These are phyloP conservation scores for Magallana angulata DNA, from an alignment of 1,140 invertebrate genomes.

Conservation along the genomic window DNA sequence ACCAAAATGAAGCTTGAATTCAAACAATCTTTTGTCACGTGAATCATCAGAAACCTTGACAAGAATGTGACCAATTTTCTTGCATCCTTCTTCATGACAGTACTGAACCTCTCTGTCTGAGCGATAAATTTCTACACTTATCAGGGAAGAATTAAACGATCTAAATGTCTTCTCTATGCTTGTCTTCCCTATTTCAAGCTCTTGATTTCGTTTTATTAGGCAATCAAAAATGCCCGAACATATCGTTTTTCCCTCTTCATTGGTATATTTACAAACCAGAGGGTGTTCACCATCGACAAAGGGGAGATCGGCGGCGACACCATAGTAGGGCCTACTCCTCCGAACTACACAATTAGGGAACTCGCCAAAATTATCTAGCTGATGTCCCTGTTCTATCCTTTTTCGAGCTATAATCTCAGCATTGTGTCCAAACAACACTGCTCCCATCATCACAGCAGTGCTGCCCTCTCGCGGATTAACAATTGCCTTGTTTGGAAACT, in stretches of 20 bases:
- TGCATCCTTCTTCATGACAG: not conserved
- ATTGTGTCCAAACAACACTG: too few relatives aligned
- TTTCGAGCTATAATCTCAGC: not conserved
- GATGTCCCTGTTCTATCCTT: not conserved
- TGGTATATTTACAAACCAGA: not conserved
- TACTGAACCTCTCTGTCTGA: not conserved
- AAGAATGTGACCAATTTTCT: not conserved
- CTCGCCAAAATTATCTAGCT: not conserved
- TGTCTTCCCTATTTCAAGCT: not conserved
- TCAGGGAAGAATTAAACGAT: not conserved
- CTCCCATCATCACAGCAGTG: too few relatives aligned
- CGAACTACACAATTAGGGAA: not conserved
- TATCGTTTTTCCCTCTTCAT: not conserved
- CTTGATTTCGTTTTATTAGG: not conserved
- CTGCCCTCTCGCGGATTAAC: too few relatives aligned
- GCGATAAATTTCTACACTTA: not conserved
- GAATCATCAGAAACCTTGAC: not conserved
- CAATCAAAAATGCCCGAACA: not conserved
- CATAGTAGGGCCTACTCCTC: not conserved
- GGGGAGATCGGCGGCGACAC: not conserved
- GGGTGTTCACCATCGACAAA: not conserved
- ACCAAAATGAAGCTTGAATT: not conserved
- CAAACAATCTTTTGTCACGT: not conserved
- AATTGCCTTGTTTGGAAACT: too few relatives aligned
- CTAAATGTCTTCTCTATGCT: not conserved